A percentile compares a stretch with the other conserved stretches of the same genome.
phyloP scores from a whole-genome alignment of 2,888 invertebrate genomes.

The Tetheella fluctuosa region DNA sequence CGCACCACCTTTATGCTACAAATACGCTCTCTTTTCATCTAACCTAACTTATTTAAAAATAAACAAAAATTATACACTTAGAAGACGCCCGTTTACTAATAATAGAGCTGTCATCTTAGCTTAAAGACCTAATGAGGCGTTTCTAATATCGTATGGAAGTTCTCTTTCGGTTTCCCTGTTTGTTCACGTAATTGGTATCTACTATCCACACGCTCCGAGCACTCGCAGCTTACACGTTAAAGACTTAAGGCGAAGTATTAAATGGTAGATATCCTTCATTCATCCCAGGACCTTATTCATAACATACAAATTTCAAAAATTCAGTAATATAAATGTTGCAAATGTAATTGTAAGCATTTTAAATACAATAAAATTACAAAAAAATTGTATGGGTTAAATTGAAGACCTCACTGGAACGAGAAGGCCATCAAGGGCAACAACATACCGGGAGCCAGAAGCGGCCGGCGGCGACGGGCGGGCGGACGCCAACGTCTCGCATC shows the following conservation, averaged over 20 bases:
- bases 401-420: slow-evolving; percentile 29
- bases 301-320: too few species aligned
- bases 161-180: slow-evolving; percentile 68
- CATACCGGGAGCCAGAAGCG: slow-evolving; percentile 29
- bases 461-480: slow-evolving; percentile 26
- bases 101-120: slow-evolving; percentile 78
- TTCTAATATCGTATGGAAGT: slow-evolving; percentile 75
- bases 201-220: slow-evolving; percentile 41
- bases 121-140: slow-evolving; percentile 82
- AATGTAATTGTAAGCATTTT: too few species aligned
- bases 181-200: slow-evolving; percentile 70
- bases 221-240: slow-evolving; percentile 16
- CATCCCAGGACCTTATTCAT: neutral
- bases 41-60: slow-evolving; percentile 54
- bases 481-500: slow-evolving; percentile 28
- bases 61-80: slow-evolving; percentile 59
- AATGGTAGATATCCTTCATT: neutral
- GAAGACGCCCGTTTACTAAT: slow-evolving; percentile 65
- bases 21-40: slow-evolving; percentile 58
- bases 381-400: slow-evolving; percentile 14
- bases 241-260: too few species aligned
- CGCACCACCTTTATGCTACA: slow-evolving; percentile 58
- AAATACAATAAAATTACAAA: too few species aligned
- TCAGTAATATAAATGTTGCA: too few species aligned
- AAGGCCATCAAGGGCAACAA: slow-evolving; percentile 45